phyloP scores from a whole-genome alignment of 2,797 vertebrate species.

The Betta splendens region DNA sequence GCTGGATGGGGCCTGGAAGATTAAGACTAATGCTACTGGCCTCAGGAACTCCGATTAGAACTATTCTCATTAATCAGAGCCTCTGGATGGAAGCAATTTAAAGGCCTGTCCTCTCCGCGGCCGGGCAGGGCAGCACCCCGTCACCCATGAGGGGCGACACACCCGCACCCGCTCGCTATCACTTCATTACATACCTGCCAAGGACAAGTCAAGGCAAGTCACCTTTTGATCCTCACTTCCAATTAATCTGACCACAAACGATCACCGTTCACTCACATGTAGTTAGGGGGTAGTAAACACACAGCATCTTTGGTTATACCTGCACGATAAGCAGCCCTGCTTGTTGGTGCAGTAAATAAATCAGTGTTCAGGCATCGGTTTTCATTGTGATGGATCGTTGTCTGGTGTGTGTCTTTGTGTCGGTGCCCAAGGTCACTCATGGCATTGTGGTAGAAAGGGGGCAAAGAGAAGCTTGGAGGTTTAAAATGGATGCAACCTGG shows the following conservation, averaged over 20 bases:
- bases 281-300: slow-evolving; percentile 16
- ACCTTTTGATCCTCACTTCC: slow-evolving; percentile 56
- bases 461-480: slow-evolving; percentile 43
- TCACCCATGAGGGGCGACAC: slow-evolving; percentile 60
- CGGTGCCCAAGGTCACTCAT: slow-evolving; percentile 45
- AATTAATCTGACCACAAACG: slow-evolving; percentile 59
- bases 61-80: slow-evolving; percentile 84
- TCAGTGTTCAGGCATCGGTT: too few species aligned
- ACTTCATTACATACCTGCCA: slow-evolving; percentile 71
- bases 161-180: slow-evolving; percentile 67
- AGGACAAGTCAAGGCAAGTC: slow-evolving; percentile 77
- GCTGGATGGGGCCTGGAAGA: slow-evolving; percentile 75
- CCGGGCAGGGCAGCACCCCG: slow-evolving; percentile 78
- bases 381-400: slow-evolving; percentile 1
- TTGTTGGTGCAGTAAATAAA: too few species aligned
- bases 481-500: slow-evolving; percentile 54
- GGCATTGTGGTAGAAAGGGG: slow-evolving; percentile 28
- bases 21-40: slow-evolving; percentile 84
- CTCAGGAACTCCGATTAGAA: slow-evolving; percentile 83
- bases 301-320: too few species aligned
- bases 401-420: slow-evolving; percentile 23
- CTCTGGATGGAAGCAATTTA: slow-evolving; percentile 82
- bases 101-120: slow-evolving; percentile 74
- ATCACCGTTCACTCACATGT: slow-evolving; percentile 41
- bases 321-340: too few species aligned